Percentiles rank a stretch among this genome's conserved stretches.
phyloP scores from a whole-genome alignment of 2,888 invertebrate species.

The Creontiades dilutus region DNA sequence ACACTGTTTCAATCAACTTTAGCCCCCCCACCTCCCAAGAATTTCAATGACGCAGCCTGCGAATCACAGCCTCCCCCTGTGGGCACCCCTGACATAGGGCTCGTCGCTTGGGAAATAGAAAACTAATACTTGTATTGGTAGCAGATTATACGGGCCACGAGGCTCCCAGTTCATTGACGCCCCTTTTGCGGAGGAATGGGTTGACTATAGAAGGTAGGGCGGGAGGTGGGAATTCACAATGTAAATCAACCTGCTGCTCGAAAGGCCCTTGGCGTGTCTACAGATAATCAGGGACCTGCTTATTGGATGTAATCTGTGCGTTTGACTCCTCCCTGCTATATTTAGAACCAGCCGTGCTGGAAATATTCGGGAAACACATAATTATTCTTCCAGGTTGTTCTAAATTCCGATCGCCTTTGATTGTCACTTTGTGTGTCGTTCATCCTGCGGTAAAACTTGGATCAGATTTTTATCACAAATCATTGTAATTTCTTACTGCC shows the following conservation, averaged over 20 bases:
- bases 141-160: neutral
- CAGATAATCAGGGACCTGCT: constrained; percentile 45
- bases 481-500: too few relatives aligned
- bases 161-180: constrained; percentile 41
- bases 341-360: constrained; percentile 39
- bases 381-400: neutral
- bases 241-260: constrained; percentile 17
- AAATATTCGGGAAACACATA: neutral
- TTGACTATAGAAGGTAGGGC: neutral
- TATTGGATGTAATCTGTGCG: constrained; percentile 41
- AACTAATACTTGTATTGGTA: constrained; percentile 30
- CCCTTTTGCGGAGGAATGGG: neutral
- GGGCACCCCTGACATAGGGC: too few relatives aligned
- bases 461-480: too few relatives aligned
- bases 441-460: neutral
- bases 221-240: constrained; percentile 8
- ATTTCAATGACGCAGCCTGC: too few relatives aligned
- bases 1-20: too few relatives aligned
- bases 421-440: neutral
- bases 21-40: too few relatives aligned
- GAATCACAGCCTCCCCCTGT: too few relatives aligned
- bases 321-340: constrained; percentile 23
- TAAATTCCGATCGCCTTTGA: neutral
- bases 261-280: constrained; percentile 30
- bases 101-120: constrained; percentile 9